These are phyloP conservation scores for Cosmia pyralina DNA, from an alignment of 2,888 invertebrate species.

Conservation along the genomic window DNA sequence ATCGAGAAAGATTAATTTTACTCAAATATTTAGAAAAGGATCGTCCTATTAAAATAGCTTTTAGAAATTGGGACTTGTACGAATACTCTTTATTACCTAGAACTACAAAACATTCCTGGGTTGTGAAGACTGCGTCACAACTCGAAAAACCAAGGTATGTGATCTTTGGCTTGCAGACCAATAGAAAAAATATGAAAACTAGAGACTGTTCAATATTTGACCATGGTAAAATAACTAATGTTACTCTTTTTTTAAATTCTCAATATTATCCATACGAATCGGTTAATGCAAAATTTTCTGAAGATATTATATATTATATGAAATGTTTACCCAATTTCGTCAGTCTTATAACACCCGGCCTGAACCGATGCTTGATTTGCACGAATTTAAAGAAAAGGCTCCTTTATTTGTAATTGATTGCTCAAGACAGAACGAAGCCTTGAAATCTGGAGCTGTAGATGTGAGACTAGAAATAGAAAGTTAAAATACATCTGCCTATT, in stretches of 20 bases:
- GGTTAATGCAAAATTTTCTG: too few relatives aligned
- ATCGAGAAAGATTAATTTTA: neutral
- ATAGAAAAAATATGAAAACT: too few relatives aligned
- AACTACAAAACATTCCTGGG: neutral
- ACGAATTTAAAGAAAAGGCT: neutral
- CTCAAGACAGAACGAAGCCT: slow-evolving; percentile 6
- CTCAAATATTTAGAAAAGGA: neutral
- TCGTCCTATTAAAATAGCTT: neutral
- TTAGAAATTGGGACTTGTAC: neutral
- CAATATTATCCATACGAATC: too few relatives aligned
- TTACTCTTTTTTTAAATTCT: too few relatives aligned
- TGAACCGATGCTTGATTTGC: slow-evolving; percentile 2
- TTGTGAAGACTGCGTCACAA: neutral
- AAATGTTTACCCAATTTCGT: slow-evolving; percentile 1
- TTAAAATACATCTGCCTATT: slow-evolving; percentile 10
- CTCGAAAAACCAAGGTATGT: neutral
- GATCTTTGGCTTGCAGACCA: too few relatives aligned
- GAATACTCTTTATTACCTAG: too few relatives aligned
- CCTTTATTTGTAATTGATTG: slow-evolving; percentile 12
- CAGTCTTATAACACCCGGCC: slow-evolving; percentile 2
- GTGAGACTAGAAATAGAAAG: slow-evolving; percentile 2
- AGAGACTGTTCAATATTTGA: too few relatives aligned
- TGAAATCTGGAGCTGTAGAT: neutral
- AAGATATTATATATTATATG: neutral
- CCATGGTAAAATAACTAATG: too few relatives aligned